Conservation (phyloP, 2,113 vertebrate genomes). For the Falcunculus frontatus region DNA sequence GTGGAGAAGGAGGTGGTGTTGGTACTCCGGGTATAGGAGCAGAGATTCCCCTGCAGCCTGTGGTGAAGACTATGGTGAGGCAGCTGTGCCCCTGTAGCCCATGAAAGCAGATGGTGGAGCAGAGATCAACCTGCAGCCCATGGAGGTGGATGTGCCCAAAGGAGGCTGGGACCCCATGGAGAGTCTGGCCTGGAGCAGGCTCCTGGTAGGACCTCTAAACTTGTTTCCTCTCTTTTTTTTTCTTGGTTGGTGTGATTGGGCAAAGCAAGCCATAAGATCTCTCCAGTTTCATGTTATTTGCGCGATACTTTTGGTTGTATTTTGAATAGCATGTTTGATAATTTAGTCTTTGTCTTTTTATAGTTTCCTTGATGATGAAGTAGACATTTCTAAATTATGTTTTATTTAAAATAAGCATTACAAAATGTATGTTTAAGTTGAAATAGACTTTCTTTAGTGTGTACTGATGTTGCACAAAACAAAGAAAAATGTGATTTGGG, state of each 20-base stretch:
- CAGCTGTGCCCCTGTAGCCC: background rate
- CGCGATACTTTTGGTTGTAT: background rate
- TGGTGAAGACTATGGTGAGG: background rate
- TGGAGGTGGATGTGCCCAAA: background rate
- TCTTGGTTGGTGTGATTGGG: background rate
- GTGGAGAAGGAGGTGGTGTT: background rate
- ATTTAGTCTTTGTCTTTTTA: background rate
- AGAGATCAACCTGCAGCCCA: background rate
- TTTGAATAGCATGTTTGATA: background rate
- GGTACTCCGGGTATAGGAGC: accelerated
- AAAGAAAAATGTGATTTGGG: background rate
- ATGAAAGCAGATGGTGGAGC: background rate
- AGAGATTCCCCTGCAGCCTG: background rate
- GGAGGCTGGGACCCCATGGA: background rate
- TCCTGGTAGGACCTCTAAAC: background rate
- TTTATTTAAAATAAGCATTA: background rate
- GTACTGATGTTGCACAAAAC: background rate
- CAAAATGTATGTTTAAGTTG: background rate
- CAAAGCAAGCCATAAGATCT: background rate
- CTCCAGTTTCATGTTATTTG: background rate
- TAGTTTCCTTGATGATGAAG: background rate
- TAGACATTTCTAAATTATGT: background rate
- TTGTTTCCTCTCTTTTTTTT: background rate
- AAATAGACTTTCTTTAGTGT: background rate
- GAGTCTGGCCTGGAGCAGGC: background rate